A percentile compares a stretch with the other conserved stretches of the same genome.
Evolutionary conservation across 2,888 invertebrate species (phyloP).

Genomic region (Drosophila kokeensis): DNA sequence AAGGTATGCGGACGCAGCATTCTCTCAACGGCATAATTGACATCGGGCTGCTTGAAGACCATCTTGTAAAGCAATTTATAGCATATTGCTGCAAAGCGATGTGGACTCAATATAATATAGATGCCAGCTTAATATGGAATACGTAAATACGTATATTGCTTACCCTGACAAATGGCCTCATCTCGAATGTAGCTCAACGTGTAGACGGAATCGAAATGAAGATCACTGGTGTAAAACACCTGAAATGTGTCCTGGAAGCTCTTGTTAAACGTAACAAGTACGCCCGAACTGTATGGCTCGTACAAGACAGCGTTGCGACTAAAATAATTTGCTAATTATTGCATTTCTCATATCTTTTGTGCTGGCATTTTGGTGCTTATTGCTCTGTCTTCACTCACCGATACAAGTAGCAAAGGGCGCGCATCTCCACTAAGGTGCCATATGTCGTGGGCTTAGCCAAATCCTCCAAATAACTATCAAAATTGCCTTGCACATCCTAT

Average conservation of each 20-base stretch:
- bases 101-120: not conserved
- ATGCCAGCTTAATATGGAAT: not conserved
- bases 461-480: conserved; percentile 89
- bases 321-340: not conserved
- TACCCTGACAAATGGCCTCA: conserved; percentile 95
- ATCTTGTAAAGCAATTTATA: conserved; percentile 94
- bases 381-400: conserved; percentile 85
- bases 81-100: conserved; percentile 88
- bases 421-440: conserved; percentile 89
- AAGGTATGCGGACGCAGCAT: conserved; percentile 88
- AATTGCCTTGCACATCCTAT: conserved; percentile 88
- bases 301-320: conserved; percentile 90
- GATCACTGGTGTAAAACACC: conserved; percentile 87
- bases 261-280: conserved; percentile 82
- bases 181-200: conserved; percentile 89
- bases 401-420: conserved; percentile 85
- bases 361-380: not conserved
- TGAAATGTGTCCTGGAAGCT: conserved; percentile 79
- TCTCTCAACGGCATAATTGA: conserved; percentile 90
- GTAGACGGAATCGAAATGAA: conserved; percentile 95
- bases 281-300: conserved; percentile 86
- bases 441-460: conserved; percentile 89
- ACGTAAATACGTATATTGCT: conserved; percentile 82
- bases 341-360: not conserved
- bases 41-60: conserved; percentile 91